Base-by-base conservation (phyloP, 1,140 invertebrate genomes). In the Acromyrmex charruanus region DNA sequence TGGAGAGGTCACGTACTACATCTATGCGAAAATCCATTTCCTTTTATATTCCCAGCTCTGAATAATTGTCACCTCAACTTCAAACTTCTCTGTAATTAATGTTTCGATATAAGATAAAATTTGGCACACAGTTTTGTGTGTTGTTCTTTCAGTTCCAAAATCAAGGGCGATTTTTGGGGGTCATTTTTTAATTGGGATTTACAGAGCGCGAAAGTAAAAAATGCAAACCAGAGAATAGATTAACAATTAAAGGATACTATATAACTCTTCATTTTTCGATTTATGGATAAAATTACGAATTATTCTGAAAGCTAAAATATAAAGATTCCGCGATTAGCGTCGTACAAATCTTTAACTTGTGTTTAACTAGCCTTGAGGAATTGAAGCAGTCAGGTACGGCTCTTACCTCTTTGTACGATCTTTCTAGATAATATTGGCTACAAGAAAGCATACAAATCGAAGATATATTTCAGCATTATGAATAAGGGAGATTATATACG, bases 201-300 rank as follows among this genome's bases (percentile, higher is more conserved):
- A 31, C 53, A 12, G 14, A 14, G 3, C 21, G 39, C 18, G 25
- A 84, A 84, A 84, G 69, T 63, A 84, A 25, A 25, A 63, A 75
- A 69, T 25, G 44, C 49, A 84, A 74, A 75, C 12, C 61, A 44
- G 39, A 35, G n/a, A 75, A 44, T 12, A 44, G 55, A 84, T 84
- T 25, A 69, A 74, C 28, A 25, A n/a, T 10, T 14, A 18, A n/a
- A 31, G 25, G 25, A 7, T 74, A 21, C 0, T 25, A 25, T 25
- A 35, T 2, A 51, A 35, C 68, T 59, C 55, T 31, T 74, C 68
- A 72, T 82, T 68, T 53, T 25, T 55, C 53, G 80, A 82, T 74
- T 82, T 82, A 61, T 82, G 39, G 18, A 10, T 59, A 53, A 71
- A 82, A 72, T 82, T 55, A 53, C 25, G 35, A 82, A n/a, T n/a